Evolutionary conservation across 2,888 invertebrate genomes (phyloP).

Genomic region (Drosophila trichaetosa): DNA sequence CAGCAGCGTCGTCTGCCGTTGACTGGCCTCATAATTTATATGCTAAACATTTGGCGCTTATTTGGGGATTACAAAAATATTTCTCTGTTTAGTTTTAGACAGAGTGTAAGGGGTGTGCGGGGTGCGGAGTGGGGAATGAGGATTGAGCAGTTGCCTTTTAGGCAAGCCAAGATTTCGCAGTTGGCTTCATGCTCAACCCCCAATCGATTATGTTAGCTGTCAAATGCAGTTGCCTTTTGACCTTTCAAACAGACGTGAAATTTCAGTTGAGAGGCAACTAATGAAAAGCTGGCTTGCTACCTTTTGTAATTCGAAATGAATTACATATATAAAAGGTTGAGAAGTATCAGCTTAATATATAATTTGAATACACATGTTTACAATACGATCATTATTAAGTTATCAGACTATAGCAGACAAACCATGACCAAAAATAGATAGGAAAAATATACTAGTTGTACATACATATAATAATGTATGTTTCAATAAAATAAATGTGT

Average conservation of each 20-base stretch:
- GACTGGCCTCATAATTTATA: conserved; percentile 71
- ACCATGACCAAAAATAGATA: too few relatives aligned
- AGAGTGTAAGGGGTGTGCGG: conserved; percentile 13
- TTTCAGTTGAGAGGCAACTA: neutral
- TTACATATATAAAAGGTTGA: neutral
- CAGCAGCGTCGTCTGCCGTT: conserved; percentile 36
- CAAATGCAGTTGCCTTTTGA: conserved; percentile 25
- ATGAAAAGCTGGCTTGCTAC: conserved; percentile 7
- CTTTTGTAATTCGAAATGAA: neutral
- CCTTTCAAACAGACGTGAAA: conserved; percentile 1
- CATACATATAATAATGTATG: neutral
- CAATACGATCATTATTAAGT: too few relatives aligned
- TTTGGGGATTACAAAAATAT: conserved; percentile 70
- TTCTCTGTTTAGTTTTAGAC: conserved; percentile 41
- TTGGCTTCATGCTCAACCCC: conserved; percentile 5
- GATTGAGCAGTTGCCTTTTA: neutral
- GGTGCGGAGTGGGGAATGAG: neutral
- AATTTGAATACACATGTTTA: neutral
- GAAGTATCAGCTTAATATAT: neutral
- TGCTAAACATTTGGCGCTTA: conserved; percentile 73
- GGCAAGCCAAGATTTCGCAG: conserved; percentile 30
- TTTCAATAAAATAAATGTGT: neutral
- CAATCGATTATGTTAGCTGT: conserved; percentile 26
- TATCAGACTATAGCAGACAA: too few relatives aligned
- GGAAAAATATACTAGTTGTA: neutral